A percentile compares a stretch with the other conserved stretches of the same genome.
These are phyloP conservation scores for Xylota segnis DNA, from an alignment of 2,888 invertebrate genomes.

Conservation along the genomic window DNA sequence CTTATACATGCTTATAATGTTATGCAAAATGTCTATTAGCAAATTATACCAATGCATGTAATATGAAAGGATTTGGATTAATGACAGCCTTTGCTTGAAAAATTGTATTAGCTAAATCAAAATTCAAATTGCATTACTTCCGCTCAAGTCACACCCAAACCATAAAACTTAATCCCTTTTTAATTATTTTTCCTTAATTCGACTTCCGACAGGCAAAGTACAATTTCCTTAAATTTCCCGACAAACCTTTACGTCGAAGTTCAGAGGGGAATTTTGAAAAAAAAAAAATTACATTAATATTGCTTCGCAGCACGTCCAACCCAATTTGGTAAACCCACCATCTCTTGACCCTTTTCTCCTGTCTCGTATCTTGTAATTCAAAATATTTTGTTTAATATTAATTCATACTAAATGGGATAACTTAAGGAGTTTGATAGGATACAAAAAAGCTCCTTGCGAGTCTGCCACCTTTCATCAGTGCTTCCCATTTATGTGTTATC, in stretches of 20 bases:
- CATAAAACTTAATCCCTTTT: slow-evolving; percentile 60
- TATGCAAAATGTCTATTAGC: too few species aligned
- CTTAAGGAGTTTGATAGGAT: slow-evolving; percentile 49
- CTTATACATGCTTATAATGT: too few species aligned
- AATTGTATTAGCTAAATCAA: background rate
- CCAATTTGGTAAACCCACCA: slow-evolving; percentile 22
- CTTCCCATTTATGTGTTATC: slow-evolving; percentile 47
- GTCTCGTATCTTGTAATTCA: slow-evolving; percentile 13
- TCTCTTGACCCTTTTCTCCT: slow-evolving; percentile 31
- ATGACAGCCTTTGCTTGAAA: background rate
- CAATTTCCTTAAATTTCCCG: slow-evolving; percentile 56
- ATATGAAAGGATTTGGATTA: background rate
- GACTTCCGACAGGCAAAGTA: slow-evolving; percentile 36
- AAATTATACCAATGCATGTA: background rate
- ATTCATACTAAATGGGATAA: slow-evolving; percentile 40
- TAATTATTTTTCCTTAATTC: slow-evolving; percentile 65
- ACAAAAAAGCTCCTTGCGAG: slow-evolving; percentile 8
- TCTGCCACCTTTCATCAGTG: slow-evolving; percentile 26
- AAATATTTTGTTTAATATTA: slow-evolving; percentile 50
- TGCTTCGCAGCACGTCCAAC: slow-evolving; percentile 16
- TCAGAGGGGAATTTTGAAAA: slow-evolving; percentile 35
- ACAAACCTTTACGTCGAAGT: slow-evolving; percentile 21
- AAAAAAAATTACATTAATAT: slow-evolving; percentile 54
- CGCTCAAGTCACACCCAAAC: slow-evolving; percentile 17
- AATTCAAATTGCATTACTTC: slow-evolving; percentile 51